phyloP scores from a whole-genome alignment of 2,113 vertebrate species.

The Elephantulus edwardii region DNA sequence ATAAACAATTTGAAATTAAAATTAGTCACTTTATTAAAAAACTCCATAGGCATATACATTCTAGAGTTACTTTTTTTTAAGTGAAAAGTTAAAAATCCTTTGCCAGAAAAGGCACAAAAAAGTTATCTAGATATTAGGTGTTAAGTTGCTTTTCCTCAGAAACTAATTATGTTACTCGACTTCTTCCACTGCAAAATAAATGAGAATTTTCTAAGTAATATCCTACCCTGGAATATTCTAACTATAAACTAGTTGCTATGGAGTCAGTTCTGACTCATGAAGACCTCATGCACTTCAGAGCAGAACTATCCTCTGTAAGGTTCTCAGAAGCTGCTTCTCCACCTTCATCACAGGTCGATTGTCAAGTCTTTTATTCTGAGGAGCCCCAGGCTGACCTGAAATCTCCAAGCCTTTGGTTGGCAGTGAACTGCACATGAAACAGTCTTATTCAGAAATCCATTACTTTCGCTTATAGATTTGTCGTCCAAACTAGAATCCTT shows the following conservation, averaged over 20 bases:
- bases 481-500: not conserved
- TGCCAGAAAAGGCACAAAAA: not conserved
- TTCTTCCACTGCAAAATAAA: not conserved
- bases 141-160: not conserved
- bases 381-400: not conserved
- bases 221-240: not conserved
- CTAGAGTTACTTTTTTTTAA: not conserved
- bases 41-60: not conserved
- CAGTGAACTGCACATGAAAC: not conserved
- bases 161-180: not conserved
- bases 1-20: not conserved
- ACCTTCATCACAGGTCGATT: too few relatives aligned
- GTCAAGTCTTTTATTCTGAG: not conserved
- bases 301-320: too few relatives aligned
- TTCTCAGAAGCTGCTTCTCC: too few relatives aligned
- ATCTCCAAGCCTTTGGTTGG: not conserved
- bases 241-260: not conserved
- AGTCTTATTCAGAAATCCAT: not conserved
- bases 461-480: conserved; percentile 10
- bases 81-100: not conserved
- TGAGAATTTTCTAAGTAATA: too few relatives aligned
- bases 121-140: not conserved
- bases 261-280: not conserved
- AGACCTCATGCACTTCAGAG: not conserved
- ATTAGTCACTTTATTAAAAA: not conserved